phyloP scores from a whole-genome alignment of 2,888 invertebrate genomes.

The Autographa gamma region DNA sequence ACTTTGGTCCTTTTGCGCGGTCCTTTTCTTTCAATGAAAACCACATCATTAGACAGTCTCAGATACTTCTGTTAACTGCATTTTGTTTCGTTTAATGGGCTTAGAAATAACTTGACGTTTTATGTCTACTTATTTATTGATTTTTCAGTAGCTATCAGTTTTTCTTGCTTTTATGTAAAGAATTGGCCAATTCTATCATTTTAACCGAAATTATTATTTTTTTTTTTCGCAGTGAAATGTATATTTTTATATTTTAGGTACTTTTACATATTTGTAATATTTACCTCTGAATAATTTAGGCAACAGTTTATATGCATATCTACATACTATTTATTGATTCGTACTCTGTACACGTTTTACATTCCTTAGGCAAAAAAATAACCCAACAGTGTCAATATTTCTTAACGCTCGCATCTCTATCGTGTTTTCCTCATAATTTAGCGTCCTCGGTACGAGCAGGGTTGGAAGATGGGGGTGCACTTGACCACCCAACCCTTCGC shows the following conservation, averaged over 20 bases:
- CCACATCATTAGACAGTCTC: constrained; percentile 73
- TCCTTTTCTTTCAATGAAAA: constrained; percentile 62
- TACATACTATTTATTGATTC: too few species aligned
- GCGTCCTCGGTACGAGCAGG: constrained; percentile 64
- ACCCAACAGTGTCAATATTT: constrained; percentile 46
- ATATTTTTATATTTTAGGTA: too few species aligned
- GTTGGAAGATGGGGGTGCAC: constrained; percentile 64
- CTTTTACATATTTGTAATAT: too few species aligned
- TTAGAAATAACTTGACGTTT: background rate
- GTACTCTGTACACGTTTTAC: too few species aligned
- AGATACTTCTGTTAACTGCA: constrained; percentile 40
- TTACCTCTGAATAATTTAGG: too few species aligned
- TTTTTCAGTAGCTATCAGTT: too few species aligned
- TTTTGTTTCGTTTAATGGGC: constrained; percentile 16
- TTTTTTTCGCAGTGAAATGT: too few species aligned
- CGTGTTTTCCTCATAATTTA: constrained; percentile 74
- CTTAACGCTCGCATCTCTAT: constrained; percentile 61
- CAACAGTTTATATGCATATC: too few species aligned
- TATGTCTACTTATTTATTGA: too few species aligned
- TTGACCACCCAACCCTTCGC: constrained; percentile 77
- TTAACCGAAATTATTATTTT: too few species aligned
- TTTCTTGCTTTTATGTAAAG: too few species aligned
- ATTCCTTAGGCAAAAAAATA: background rate
- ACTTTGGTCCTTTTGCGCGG: constrained; percentile 53
- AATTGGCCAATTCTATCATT: too few species aligned